Percentiles rank a stretch among this genome's conserved stretches.
Conservation (phyloP, 2,113 vertebrate genomes). For the Meles meles region DNA sequence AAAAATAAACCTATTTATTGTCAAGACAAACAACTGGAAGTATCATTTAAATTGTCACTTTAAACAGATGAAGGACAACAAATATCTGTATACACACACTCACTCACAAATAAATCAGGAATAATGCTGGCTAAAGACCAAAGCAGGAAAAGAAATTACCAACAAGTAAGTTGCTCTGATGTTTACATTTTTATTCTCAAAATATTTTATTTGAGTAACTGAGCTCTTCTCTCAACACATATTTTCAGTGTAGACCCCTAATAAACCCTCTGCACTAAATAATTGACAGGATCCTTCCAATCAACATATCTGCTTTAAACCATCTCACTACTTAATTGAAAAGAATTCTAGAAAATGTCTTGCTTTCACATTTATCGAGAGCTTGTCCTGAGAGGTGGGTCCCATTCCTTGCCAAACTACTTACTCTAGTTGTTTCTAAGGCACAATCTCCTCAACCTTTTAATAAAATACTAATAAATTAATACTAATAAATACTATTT, state of each 20-base stretch:
- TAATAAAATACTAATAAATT: neutral
- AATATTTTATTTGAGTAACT: neutral
- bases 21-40: neutral
- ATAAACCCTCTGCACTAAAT: neutral
- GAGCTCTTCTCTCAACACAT: neutral
- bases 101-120: neutral
- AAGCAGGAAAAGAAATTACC: constrained; percentile 8
- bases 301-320: neutral
- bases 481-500: too few species aligned
- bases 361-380: neutral
- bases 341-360: neutral
- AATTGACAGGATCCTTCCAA: neutral
- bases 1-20: neutral
- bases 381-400: neutral
- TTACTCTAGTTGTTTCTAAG: neutral
- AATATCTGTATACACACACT: neutral
- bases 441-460: neutral
- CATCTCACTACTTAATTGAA: neutral
- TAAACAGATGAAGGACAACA: neutral
- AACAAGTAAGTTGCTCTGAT: neutral
- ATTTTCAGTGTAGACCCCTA: neutral
- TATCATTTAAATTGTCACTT: neutral
- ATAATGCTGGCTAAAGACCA: neutral
- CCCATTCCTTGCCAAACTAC: neutral
- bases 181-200: constrained; percentile 4